Percentiles rank a stretch among this genome's conserved stretches.
Evolutionary conservation across 2,797 vertebrate species (phyloP).

Genomic region (Rhyacichthys aspro): DNA sequence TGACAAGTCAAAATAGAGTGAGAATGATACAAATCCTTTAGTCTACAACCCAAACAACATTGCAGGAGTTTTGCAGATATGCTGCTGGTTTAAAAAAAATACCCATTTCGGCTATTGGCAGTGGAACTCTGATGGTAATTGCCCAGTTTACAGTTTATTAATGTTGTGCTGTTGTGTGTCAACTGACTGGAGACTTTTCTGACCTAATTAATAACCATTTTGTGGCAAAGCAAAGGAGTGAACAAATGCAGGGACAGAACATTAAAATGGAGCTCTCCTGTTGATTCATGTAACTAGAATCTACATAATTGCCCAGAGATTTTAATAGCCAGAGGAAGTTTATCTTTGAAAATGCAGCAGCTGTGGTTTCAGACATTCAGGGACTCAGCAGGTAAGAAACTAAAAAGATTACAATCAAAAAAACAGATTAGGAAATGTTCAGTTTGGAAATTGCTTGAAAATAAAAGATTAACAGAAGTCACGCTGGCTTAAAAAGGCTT

Average conservation of each 20-base stretch:
- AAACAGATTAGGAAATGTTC: constrained; percentile 17
- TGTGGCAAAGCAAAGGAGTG: not conserved
- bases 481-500: constrained; percentile 1
- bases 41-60: not conserved
- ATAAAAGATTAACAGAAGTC: constrained; percentile 15
- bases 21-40: constrained; percentile 8
- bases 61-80: not conserved
- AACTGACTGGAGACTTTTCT: constrained; percentile 7
- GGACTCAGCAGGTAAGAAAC: not conserved
- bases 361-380: constrained; percentile 19
- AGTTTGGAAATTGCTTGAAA: constrained; percentile 8
- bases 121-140: constrained; percentile 4
- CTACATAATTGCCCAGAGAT: constrained; percentile 26
- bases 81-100: constrained; percentile 14
- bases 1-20: constrained; percentile 9
- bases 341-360: constrained; percentile 7
- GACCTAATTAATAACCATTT: constrained; percentile 16
- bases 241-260: not conserved
- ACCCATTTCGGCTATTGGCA: constrained; percentile 1
- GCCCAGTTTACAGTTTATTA: constrained; percentile 11
- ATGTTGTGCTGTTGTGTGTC: not conserved
- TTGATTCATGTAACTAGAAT: constrained; percentile 29
- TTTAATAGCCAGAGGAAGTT: constrained; percentile 16
- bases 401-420: not conserved
- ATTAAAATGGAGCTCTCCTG: constrained; percentile 4